phyloP scores from a whole-genome alignment of 2,888 invertebrate species.

The Gastrophysa polygoni region DNA sequence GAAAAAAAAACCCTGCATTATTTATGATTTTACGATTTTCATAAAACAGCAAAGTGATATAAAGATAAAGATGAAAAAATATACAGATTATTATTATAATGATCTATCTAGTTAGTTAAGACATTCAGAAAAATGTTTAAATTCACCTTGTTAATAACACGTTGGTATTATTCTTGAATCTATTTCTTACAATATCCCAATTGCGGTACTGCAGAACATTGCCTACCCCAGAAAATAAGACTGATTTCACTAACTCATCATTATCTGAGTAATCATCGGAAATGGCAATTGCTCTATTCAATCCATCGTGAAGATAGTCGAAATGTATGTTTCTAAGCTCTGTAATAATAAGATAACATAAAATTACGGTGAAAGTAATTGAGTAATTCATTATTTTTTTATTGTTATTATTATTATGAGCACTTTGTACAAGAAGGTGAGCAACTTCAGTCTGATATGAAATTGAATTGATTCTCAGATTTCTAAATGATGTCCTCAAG shows the following conservation, averaged over 20 bases:
- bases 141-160: slow-evolving; percentile 63
- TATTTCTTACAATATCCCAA: slow-evolving; percentile 62
- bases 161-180: slow-evolving; percentile 47
- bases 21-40: slow-evolving; percentile 7
- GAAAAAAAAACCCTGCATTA: slow-evolving; percentile 34
- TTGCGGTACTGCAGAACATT: slow-evolving; percentile 60
- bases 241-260: slow-evolving; percentile 65
- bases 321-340: slow-evolving; percentile 64
- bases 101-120: too few species aligned
- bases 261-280: slow-evolving; percentile 60
- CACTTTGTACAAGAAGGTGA: too few species aligned
- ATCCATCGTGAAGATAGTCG: slow-evolving; percentile 61
- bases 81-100: background rate
- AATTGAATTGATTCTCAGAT: too few species aligned
- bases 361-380: too few species aligned
- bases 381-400: too few species aligned
- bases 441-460: too few species aligned
- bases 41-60: background rate
- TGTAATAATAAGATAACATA: slow-evolving; percentile 46
- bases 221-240: slow-evolving; percentile 66
- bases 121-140: too few species aligned
- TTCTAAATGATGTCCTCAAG: too few species aligned
- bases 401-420: too few species aligned
- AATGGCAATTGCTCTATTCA: slow-evolving; percentile 49
- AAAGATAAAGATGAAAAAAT: background rate